Evolutionary conservation across 2,888 invertebrate genomes (phyloP), one percentile per base, ranked within the genome.

Genomic region (Rhamnusium bicolor): DNA sequence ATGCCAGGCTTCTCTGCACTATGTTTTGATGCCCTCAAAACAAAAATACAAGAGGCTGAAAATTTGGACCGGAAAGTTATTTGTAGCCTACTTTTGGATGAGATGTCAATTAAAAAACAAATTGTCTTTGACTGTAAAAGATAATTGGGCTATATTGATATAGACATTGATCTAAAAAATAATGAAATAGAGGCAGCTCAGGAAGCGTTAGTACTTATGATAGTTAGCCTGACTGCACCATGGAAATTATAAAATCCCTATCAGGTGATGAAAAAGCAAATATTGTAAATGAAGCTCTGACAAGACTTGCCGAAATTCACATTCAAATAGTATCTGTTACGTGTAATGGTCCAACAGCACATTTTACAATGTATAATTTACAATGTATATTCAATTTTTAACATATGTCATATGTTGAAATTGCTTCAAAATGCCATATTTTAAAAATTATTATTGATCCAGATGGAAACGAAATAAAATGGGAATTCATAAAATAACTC

Each of bases 41-140:
- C 24, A 8, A 73, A 70, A 24, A 24, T 32, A 19, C 29, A 18
- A 54, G 67, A 75, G 63, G 56, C 29, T 32, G 29, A 47, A 46
- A n/a, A n/a, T n/a, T 16, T 16, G 7, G 40, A 53, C 12, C 56
- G 60, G 29, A 14, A 27, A 54, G 27, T 73, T 8, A 24, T 73
- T 29, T 73, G 73, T 29, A n/a, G n/a, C n/a, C n/a, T n/a, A n/a
- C n/a, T n/a, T n/a, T n/a, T n/a, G n/a, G n/a, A n/a, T n/a, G n/a
- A 75, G 69, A 68, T 75, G 51, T 53, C 71, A 8, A 68, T 73
- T 19, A 73, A 71, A 68, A 73, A 73, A 54, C 65, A 73, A 27
- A 65, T 76, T n/a, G 71, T 71, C 27, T 71, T 65, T 54, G 68
- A 76, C 32, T 65, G 71, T 14, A 49, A 16, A 18, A 67, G 18